Percentiles rank a stretch among this genome's conserved stretches.
phyloP scores from a whole-genome alignment of 2,888 invertebrate genomes.

The Euzophera pinguis region DNA sequence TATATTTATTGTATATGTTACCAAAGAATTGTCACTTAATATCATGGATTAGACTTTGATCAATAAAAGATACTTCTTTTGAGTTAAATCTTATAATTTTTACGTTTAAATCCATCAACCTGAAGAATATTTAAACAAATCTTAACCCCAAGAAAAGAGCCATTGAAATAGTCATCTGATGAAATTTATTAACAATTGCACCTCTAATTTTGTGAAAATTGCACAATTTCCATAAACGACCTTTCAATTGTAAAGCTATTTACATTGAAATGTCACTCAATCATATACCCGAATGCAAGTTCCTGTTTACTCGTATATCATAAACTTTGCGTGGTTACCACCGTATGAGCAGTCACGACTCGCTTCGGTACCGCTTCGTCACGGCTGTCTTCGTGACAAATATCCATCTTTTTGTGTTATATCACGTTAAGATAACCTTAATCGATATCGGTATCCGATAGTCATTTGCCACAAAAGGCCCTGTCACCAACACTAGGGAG shows the following conservation, averaged over 20 bases:
- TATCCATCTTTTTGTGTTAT: slow-evolving; percentile 36
- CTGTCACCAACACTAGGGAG: not conserved
- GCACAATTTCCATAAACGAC: not conserved
- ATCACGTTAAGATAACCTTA: slow-evolving; percentile 38
- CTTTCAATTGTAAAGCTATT: not conserved
- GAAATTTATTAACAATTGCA: no score
- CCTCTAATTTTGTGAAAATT: no score
- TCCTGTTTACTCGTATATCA: not conserved
- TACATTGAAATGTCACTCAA: not conserved
- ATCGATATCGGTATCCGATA: slow-evolving; percentile 37
- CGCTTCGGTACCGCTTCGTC: slow-evolving; percentile 29
- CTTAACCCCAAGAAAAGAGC: no score
- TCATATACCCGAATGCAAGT: not conserved
- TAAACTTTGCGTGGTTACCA: slow-evolving; percentile 27
- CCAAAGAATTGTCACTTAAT: no score
- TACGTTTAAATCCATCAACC: no score
- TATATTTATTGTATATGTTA: no score
- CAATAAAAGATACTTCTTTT: no score
- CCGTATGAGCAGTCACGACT: slow-evolving; percentile 39
- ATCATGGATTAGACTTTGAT: no score
- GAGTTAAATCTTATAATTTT: no score
- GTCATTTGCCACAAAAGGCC: not conserved
- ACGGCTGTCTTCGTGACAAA: slow-evolving; percentile 43
- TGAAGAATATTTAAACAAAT: no score
- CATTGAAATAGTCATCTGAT: no score